Evolutionary conservation across 1,140 invertebrate genomes (phyloP).

Genomic region (Drosophila sp.): DNA sequence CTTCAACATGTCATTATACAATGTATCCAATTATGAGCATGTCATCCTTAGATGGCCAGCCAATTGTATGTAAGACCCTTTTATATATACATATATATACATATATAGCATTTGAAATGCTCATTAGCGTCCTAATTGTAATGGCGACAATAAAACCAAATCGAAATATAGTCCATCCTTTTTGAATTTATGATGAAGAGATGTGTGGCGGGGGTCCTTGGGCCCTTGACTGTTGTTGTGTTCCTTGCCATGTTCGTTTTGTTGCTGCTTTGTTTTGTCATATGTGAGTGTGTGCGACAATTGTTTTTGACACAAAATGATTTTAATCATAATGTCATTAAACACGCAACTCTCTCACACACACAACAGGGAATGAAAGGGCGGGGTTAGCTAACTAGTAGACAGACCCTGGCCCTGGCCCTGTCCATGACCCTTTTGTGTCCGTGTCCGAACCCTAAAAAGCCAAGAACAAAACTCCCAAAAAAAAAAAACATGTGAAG

Average conservation of each 20-base stretch:
- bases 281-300: constrained; percentile 62
- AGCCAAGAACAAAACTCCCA: not conserved
- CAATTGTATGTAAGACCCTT: not conserved
- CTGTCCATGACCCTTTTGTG: not conserved
- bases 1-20: not conserved
- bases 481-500: constrained; percentile 56
- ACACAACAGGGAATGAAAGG: not conserved
- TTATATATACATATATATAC: not conserved
- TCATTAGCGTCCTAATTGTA: constrained; percentile 61
- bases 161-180: constrained; percentile 18
- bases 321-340: constrained; percentile 81
- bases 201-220: not conserved
- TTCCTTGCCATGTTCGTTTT: not conserved
- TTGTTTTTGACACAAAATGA: constrained; percentile 80
- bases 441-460: constrained; percentile 10
- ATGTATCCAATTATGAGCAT: constrained; percentile 1
- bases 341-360: constrained; percentile 51
- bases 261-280: not conserved
- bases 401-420: not conserved
- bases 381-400: constrained; percentile 35
- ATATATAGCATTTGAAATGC: constrained; percentile 13
- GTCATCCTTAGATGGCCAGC: constrained; percentile 2
- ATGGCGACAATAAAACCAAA: constrained; percentile 45
- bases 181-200: not conserved
- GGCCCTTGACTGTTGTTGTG: not conserved